A percentile compares a stretch with the other conserved stretches of the same genome.
phyloP scores from a whole-genome alignment of 2,888 invertebrate species.

The Reticulitermes lucifugus region DNA sequence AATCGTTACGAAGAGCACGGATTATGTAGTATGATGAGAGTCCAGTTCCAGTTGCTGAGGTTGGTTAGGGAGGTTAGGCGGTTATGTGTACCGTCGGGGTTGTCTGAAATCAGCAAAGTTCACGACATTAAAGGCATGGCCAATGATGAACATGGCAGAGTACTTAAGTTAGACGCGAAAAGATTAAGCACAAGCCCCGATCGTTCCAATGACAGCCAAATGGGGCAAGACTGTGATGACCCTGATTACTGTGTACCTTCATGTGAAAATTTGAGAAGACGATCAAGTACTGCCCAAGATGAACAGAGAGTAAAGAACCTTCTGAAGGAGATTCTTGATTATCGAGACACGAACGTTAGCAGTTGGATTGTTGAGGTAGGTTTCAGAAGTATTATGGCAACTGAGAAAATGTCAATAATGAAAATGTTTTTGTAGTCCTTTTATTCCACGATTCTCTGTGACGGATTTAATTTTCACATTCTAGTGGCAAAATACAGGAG shows the following conservation, averaged over 20 bases:
- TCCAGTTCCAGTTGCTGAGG: not conserved
- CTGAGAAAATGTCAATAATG: too few relatives aligned
- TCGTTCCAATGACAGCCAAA: not conserved
- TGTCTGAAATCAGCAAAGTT: not conserved
- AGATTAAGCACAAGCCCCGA: not conserved
- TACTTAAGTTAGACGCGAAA: not conserved
- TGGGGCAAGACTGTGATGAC: constrained; percentile 20
- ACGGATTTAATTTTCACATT: too few relatives aligned
- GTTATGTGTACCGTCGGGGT: not conserved
- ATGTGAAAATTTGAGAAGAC: constrained; percentile 24
- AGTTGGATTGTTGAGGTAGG: constrained; percentile 57
- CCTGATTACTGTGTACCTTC: constrained; percentile 39
- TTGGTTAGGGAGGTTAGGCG: not conserved
- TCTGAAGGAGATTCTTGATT: constrained; percentile 55
- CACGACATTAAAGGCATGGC: constrained; percentile 2
- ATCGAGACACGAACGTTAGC: constrained; percentile 55
- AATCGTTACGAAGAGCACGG: not conserved
- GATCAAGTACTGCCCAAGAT: constrained; percentile 56
- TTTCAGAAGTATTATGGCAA: not conserved
- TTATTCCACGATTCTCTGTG: too few relatives aligned
- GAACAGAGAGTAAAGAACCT: constrained; percentile 54
- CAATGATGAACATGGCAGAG: constrained; percentile 14
- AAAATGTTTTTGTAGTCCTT: too few relatives aligned
- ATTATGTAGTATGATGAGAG: too few relatives aligned
- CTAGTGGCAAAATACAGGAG: too few relatives aligned